Conservation (phyloP, 2,888 invertebrate species). For the Athalia circularis region DNA sequence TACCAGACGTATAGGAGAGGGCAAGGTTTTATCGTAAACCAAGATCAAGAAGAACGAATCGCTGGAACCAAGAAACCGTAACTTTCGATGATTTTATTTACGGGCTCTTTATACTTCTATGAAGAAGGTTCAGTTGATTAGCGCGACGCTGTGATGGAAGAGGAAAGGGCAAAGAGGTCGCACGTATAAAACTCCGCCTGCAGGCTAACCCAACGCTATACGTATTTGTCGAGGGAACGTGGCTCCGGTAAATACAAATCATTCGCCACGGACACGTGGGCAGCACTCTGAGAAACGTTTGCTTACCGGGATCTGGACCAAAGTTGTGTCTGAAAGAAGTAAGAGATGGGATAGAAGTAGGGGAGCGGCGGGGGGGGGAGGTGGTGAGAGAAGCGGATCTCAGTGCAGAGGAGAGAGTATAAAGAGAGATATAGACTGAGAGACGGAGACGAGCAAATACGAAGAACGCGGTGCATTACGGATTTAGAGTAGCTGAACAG, state of each 20-base stretch:
- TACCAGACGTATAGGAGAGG: background rate
- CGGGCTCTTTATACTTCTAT: slow-evolving; percentile 37
- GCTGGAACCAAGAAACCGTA: slow-evolving; percentile 24
- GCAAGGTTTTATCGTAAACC: slow-evolving; percentile 39
- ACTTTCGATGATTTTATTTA: slow-evolving; percentile 44
- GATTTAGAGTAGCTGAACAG: slow-evolving; percentile 35
- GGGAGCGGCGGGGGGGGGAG: background rate
- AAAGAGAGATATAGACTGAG: background rate
- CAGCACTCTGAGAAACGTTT: slow-evolving; percentile 48
- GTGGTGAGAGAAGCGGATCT: slow-evolving; percentile 4
- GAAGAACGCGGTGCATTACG: slow-evolving; percentile 34
- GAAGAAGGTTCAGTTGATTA: slow-evolving; percentile 29
- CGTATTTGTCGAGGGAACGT: slow-evolving; percentile 60
- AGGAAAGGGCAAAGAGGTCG: slow-evolving; percentile 14
- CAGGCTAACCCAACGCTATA: slow-evolving; percentile 10
- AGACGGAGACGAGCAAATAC: slow-evolving; percentile 1
- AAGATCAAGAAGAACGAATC: slow-evolving; percentile 38
- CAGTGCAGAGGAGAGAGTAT: background rate
- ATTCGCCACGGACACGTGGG: slow-evolving; percentile 49
- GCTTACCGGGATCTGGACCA: slow-evolving; percentile 34
- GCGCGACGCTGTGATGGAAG: background rate
- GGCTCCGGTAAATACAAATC: slow-evolving; percentile 59
- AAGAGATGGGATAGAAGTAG: background rate
- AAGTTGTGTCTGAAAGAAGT: slow-evolving; percentile 17
- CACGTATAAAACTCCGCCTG: slow-evolving; percentile 8